Evolutionary conservation across 2,113 vertebrate genomes (phyloP).

Genomic region (Coracopsis vasa): DNA sequence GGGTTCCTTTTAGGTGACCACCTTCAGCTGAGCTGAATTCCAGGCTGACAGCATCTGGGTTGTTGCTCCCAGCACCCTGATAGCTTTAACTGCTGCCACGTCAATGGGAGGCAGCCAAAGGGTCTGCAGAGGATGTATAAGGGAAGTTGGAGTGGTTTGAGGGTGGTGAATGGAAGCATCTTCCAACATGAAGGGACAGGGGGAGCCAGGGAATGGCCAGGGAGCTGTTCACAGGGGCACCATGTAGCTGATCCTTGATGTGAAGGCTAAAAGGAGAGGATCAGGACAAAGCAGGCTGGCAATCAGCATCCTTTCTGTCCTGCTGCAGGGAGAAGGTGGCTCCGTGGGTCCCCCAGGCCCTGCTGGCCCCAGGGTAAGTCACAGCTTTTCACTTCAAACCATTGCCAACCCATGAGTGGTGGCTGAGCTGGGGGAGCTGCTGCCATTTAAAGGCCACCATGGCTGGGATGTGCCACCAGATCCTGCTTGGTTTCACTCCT

Average conservation of each 20-base stretch:
- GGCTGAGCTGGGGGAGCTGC: background rate
- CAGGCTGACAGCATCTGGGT: background rate
- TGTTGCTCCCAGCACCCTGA: background rate
- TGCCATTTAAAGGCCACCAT: background rate
- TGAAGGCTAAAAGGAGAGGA: background rate
- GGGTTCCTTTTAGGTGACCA: background rate
- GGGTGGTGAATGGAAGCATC: background rate
- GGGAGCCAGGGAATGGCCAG: background rate
- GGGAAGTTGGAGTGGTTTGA: background rate
- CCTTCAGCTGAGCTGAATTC: background rate
- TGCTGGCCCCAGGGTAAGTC: constrained; percentile 77
- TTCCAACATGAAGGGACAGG: accelerated
- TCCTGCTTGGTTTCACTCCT: background rate
- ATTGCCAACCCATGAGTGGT: accelerated
- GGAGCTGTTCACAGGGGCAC: accelerated
- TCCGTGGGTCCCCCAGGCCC: constrained; percentile 73
- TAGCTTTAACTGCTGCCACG: background rate
- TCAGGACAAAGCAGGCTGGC: background rate
- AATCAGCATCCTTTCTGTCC: background rate
- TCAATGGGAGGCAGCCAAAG: background rate
- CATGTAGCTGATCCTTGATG: background rate
- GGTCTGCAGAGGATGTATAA: background rate
- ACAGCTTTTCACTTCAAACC: accelerated
- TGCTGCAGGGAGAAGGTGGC: constrained; percentile 81
- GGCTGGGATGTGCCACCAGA: accelerated